Base-by-base conservation (phyloP, 2,888 invertebrate species). In the Synanthedon vespiformis region DNA sequence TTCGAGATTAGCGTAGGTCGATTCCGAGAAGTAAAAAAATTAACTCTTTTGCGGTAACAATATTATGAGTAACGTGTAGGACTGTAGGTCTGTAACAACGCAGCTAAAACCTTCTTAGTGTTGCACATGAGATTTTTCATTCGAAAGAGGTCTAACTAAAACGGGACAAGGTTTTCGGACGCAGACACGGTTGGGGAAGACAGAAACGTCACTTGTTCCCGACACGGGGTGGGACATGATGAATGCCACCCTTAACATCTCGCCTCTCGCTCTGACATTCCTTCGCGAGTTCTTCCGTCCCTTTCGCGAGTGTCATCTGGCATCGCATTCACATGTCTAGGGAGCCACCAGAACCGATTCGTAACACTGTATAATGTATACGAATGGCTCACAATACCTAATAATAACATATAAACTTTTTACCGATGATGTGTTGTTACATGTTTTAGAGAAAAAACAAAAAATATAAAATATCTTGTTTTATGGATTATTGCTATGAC, bases 291-390 rank as follows among this genome's bases (percentile, higher is more conserved):
- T 61, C 53, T 55, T 51, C 74, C 56, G 56, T 68, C 67, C 72
- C 74, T 58, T 65, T 63, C 62, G 55, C 13, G 58, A 53, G 65
- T 74, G 80, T 83, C 84, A 84, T 84, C 80, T 83, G 85, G 80
- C 81, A 68, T 67, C 67, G 72, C 74, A 72, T 74, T 79, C 79
- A 77, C 73, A 76, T 68, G 70, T 68, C 71, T 68, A 65, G 77
- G 79, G 81, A 81, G 77, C 72, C 66, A 80, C 81, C 78, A 81
- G 77, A 74, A 77, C 72, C 81, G 77, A 84, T 79, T 83, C 80
- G 81, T 77, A 80, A 84, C 83, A 80, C 77, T 80, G 82, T 80
- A 80, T 82, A 84, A 80, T 82, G 76, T 80, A 78, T 81, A 70
- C 65, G 69, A 72, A 73, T 67, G 64, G 68, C 74, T 74, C 72